A percentile compares a stretch with the other conserved stretches of the same genome.
phyloP scores from a whole-genome alignment of 2,888 invertebrate genomes.

The Xestia ashworthii region DNA sequence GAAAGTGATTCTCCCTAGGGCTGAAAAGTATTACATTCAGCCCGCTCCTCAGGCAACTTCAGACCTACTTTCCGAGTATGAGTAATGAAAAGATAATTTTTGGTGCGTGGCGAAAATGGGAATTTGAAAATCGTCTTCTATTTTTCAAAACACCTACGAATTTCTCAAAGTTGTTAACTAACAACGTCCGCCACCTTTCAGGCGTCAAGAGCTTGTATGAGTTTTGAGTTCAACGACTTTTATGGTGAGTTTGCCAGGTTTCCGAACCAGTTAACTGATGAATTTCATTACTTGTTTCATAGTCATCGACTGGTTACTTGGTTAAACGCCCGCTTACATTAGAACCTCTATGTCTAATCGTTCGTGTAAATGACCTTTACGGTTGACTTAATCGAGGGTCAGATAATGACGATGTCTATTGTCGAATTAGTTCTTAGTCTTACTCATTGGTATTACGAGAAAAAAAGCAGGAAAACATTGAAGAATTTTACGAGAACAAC shows the following conservation, averaged over 20 bases:
- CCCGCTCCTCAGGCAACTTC: too few relatives aligned
- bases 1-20: too few relatives aligned
- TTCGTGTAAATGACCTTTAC: constrained; percentile 79
- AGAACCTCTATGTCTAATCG: constrained; percentile 71
- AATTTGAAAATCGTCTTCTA: too few relatives aligned
- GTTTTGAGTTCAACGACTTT: not conserved
- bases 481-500: not conserved
- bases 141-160: too few relatives aligned
- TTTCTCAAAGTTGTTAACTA: too few relatives aligned
- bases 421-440: constrained; percentile 44
- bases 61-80: too few relatives aligned
- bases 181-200: too few relatives aligned
- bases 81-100: too few relatives aligned
- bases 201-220: too few relatives aligned
- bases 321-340: constrained; percentile 33
- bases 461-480: constrained; percentile 26
- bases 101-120: too few relatives aligned
- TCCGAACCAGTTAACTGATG: not conserved
- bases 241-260: not conserved
- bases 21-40: too few relatives aligned
- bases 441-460: constrained; percentile 17
- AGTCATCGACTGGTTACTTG: constrained; percentile 4
- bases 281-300: constrained; percentile 1
- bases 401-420: constrained; percentile 63
- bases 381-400: constrained; percentile 69